Conservation (phyloP, 2,888 invertebrate genomes). For the Ypsolopha sequella region DNA sequence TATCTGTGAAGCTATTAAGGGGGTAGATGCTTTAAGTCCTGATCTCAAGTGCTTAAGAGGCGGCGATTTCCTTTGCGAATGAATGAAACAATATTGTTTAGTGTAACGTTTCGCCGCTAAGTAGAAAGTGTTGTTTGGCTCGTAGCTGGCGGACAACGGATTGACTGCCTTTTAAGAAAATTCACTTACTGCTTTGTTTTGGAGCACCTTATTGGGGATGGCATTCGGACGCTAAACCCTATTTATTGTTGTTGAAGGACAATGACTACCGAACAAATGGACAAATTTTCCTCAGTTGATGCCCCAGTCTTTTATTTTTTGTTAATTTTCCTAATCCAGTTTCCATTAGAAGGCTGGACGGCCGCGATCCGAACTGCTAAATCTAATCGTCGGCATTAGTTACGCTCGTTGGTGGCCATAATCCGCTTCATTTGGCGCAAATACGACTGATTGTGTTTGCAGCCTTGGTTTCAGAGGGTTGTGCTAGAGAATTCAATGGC, state of each 20-base stretch:
- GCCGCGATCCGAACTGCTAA: constrained; percentile 48
- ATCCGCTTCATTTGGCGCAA: constrained; percentile 59
- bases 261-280: background rate
- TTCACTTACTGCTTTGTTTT: constrained; percentile 22
- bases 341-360: constrained; percentile 25
- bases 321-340: constrained; percentile 11
- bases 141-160: constrained; percentile 33
- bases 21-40: background rate
- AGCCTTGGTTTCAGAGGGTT: constrained; percentile 16
- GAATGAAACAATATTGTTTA: background rate
- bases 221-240: constrained; percentile 13
- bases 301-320: background rate
- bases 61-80: background rate
- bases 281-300: background rate
- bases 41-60: background rate
- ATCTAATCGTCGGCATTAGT: constrained; percentile 65
- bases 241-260: constrained; percentile 6
- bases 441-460: constrained; percentile 37
- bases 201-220: constrained; percentile 30
- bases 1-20: background rate
- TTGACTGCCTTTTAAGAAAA: constrained; percentile 53
- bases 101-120: constrained; percentile 30
- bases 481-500: background rate
- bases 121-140: constrained; percentile 54
- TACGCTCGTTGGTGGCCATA: constrained; percentile 49